phyloP scores from a whole-genome alignment of 2,797 vertebrate species.

The Tokudaia muenninki region DNA sequence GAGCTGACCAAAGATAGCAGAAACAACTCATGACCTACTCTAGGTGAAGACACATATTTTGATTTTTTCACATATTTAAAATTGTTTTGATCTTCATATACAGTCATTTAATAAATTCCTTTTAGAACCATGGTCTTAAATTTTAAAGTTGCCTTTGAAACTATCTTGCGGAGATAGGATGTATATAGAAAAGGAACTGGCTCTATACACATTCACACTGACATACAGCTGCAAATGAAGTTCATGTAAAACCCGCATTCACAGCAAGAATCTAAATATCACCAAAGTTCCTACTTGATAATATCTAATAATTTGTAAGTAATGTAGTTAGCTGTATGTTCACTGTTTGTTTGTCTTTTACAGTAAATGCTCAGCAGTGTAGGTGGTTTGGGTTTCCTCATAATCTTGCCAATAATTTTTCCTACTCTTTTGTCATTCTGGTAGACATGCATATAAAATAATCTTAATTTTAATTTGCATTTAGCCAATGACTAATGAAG shows the following conservation, averaged over 20 bases:
- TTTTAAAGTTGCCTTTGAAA: background rate
- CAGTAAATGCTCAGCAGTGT: background rate
- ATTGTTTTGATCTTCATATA: background rate
- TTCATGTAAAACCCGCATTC: background rate
- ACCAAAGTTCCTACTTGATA: background rate
- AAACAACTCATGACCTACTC: background rate
- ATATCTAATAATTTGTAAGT: background rate
- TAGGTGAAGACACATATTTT: background rate
- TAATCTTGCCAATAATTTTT: background rate
- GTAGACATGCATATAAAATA: background rate
- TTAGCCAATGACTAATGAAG: background rate
- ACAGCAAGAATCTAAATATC: background rate
- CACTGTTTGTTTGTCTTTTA: background rate
- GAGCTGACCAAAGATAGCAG: background rate
- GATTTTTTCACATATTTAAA: background rate
- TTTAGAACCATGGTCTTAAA: background rate
- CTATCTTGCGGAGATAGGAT: background rate
- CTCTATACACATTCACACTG: background rate
- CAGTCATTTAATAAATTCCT: background rate
- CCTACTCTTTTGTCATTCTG: background rate
- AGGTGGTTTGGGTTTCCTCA: background rate
- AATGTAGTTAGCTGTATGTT: background rate
- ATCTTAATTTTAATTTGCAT: background rate
- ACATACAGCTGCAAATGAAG: background rate
- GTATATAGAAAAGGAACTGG: background rate